Conservation (phyloP, 2,797 vertebrate species). For the Micropoecilia bifurca region DNA sequence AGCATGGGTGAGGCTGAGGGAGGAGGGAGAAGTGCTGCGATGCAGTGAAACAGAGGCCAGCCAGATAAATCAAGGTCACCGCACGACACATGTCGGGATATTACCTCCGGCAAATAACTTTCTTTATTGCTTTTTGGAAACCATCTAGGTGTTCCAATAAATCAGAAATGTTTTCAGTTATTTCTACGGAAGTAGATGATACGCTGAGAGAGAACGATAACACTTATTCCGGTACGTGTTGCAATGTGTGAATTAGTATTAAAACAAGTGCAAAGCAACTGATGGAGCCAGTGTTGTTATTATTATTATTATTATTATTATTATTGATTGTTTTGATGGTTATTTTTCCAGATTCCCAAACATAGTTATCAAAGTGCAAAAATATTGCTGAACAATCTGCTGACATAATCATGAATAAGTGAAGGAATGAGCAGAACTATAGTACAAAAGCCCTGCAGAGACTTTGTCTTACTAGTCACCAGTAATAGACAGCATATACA, state of each 20-base stretch:
- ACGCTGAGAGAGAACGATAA: slow-evolving; percentile 30
- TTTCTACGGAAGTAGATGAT: slow-evolving; percentile 55
- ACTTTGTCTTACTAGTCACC: slow-evolving; percentile 8
- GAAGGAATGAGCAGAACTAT: background rate
- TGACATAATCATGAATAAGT: background rate
- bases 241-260: slow-evolving; percentile 2
- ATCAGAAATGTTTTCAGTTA: slow-evolving; percentile 70
- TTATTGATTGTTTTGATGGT: slow-evolving; percentile 14
- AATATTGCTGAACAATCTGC: background rate
- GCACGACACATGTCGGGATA: slow-evolving; percentile 73
- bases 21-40: slow-evolving; percentile 68
- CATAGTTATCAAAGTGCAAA: slow-evolving; percentile 10
- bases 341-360: slow-evolving; percentile 14
- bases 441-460: slow-evolving; percentile 1
- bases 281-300: slow-evolving; percentile 5
- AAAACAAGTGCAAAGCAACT: slow-evolving; percentile 28
- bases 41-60: slow-evolving; percentile 69
- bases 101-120: slow-evolving; percentile 80
- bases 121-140: slow-evolving; percentile 81
- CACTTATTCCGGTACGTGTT: slow-evolving; percentile 25
- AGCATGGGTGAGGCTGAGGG: slow-evolving; percentile 74
- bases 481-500: slow-evolving; percentile 16
- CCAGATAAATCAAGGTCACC: slow-evolving; percentile 80
- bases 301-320: slow-evolving; percentile 6
- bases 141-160: slow-evolving; percentile 70